These are phyloP conservation scores for Gonatopus flavifemur DNA, from an alignment of 1,140 invertebrate species.

Conservation along the genomic window DNA sequence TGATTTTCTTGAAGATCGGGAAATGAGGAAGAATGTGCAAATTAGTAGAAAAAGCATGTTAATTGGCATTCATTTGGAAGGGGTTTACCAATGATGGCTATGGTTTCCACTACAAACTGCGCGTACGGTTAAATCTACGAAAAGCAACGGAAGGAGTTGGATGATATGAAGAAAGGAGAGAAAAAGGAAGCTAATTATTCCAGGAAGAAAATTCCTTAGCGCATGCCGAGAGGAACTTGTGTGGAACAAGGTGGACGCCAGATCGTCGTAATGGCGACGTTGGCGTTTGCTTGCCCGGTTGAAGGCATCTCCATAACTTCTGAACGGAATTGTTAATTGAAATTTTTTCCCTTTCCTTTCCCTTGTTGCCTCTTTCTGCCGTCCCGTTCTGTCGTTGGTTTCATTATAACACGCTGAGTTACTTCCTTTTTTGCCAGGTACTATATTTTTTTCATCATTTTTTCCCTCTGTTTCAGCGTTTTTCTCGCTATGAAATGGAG, in stretches of 20 bases:
- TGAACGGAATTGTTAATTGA: constrained; percentile 41
- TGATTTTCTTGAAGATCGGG: no score
- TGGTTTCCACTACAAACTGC: neutral
- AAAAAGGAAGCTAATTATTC: constrained; percentile 31
- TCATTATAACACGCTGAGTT: neutral
- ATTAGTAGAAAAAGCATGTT: constrained; percentile 19
- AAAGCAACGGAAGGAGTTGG: neutral
- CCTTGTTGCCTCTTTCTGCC: neutral
- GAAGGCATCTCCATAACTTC: constrained; percentile 33
- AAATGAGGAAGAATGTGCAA: neutral
- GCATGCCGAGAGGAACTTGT: constrained; percentile 9
- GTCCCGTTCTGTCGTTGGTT: neutral
- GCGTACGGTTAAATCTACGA: neutral
- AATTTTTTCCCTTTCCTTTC: constrained; percentile 19
- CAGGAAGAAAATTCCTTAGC: constrained; percentile 31
- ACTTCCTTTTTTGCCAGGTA: no score
- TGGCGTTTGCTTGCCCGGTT: constrained; percentile 9
- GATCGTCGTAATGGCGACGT: neutral
- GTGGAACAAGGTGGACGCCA: no score
- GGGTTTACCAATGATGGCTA: constrained; percentile 27
- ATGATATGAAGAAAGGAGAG: neutral
- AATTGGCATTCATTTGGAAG: constrained; percentile 37
- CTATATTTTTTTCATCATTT: neutral
- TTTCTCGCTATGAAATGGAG: no score
- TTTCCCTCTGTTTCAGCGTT: neutral